Conservation (phyloP, 2,888 invertebrate species). For the Abscondita cerata region DNA sequence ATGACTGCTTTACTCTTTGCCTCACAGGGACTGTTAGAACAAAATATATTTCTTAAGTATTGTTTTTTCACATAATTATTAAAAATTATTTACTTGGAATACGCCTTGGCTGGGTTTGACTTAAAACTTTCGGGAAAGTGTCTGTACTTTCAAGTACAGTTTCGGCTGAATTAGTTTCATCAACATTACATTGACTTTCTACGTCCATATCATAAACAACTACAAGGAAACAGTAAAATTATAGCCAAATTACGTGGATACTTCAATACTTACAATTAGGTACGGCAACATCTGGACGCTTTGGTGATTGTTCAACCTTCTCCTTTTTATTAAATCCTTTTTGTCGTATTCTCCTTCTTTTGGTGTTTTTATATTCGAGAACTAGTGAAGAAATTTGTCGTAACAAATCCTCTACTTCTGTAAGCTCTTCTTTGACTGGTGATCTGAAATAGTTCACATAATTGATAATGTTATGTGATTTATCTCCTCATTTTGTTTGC, state of each 20-base stretch:
- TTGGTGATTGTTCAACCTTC: neutral
- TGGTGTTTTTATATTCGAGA: neutral
- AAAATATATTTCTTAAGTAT: too few species aligned
- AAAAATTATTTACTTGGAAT: neutral
- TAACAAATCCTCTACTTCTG: conserved; percentile 1
- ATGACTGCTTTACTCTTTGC: conserved; percentile 1
- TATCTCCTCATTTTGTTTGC: too few species aligned
- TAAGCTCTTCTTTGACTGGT: neutral
- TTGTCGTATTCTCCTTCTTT: neutral
- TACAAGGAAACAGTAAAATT: neutral
- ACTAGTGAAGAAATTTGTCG: conserved; percentile 1
- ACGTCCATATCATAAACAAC: neutral
- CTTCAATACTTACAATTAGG: conserved; percentile 5
- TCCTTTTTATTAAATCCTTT: neutral
- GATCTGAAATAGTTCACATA: conserved; percentile 7
- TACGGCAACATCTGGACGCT: neutral
- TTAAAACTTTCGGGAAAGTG: neutral
- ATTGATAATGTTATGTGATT: conserved; percentile 1
- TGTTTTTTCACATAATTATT: neutral
- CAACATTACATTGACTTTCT: neutral
- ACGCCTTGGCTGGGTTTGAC: conserved; percentile 1
- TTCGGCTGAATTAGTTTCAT: neutral
- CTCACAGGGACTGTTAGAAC: too few species aligned
- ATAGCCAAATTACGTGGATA: neutral
- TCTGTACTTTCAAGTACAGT: neutral